Conservation (phyloP, 2,113 vertebrate genomes). For the Buteo buteo region DNA sequence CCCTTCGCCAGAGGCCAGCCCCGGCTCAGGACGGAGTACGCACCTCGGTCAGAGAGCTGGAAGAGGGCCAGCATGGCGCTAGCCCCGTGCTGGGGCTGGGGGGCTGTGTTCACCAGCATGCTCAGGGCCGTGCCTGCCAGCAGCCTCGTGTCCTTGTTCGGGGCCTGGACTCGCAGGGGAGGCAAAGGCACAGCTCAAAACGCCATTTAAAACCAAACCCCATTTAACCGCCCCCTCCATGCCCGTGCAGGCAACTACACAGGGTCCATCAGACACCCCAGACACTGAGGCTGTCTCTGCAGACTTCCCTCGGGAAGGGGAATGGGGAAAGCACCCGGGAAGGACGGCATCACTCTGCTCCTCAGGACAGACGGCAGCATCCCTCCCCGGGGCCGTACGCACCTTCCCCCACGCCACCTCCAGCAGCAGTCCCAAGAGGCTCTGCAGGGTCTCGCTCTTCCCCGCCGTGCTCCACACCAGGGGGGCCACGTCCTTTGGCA, state of each 20-base stretch:
- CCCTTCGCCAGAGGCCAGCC: neutral
- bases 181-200: neutral
- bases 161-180: slow-evolving; percentile 47
- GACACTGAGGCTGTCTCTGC: neutral
- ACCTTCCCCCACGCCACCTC: slow-evolving; percentile 77
- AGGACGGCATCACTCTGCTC: neutral
- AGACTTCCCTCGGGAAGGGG: neutral
- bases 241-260: neutral
- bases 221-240: neutral
- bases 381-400: neutral
- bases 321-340: accelerated
- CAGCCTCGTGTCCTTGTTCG: slow-evolving; percentile 78
- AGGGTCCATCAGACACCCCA: neutral
- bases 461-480: slow-evolving; percentile 65
- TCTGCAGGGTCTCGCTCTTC: slow-evolving; percentile 44
- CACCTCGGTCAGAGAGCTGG: slow-evolving; percentile 62
- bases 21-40: neutral
- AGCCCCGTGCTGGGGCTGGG: slow-evolving; percentile 51
- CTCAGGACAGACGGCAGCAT: neutral
- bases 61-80: slow-evolving; percentile 71
- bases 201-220: neutral
- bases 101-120: slow-evolving; percentile 81
- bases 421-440: slow-evolving; percentile 78
- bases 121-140: slow-evolving; percentile 81
- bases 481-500: slow-evolving; percentile 70